Evolutionary conservation across 92 coral and sea anemone species (phyloP).

Genomic region (Parazoanthus darwini): DNA sequence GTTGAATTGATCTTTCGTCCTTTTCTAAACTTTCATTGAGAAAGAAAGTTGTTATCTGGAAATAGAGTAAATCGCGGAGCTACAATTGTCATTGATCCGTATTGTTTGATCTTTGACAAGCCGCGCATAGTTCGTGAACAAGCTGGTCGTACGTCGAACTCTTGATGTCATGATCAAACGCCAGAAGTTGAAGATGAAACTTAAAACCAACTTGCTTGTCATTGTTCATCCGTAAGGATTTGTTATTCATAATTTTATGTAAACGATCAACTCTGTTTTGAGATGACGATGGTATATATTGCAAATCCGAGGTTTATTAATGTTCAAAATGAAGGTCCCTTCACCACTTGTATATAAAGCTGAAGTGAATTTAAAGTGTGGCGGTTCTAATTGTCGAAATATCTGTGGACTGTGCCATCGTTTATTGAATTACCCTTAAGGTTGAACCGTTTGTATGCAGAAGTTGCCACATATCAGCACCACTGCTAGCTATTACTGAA

Average conservation of each 20-base stretch:
- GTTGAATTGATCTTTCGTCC: background rate
- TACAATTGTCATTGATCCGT: background rate
- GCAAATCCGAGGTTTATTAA: no score
- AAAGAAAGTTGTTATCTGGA: background rate
- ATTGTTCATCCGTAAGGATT: no score
- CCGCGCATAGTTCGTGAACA: background rate
- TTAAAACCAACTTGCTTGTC: background rate
- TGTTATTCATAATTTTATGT: no score
- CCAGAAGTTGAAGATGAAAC: background rate
- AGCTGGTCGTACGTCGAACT: background rate
- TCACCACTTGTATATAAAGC: no score
- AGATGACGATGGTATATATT: no score
- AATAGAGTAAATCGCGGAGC: background rate
- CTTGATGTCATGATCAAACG: background rate
- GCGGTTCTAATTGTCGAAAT: no score
- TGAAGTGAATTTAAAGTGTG: no score
- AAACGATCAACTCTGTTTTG: no score
- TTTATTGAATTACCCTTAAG: background rate
- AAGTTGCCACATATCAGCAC: background rate
- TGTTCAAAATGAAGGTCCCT: no score
- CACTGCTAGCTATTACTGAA: background rate
- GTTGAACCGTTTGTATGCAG: background rate
- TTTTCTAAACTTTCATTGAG: background rate
- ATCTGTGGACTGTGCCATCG: background rate
- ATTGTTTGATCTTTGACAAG: background rate